Conservation (phyloP, 2,888 invertebrate species). For the Hyposoter dolosus region DNA sequence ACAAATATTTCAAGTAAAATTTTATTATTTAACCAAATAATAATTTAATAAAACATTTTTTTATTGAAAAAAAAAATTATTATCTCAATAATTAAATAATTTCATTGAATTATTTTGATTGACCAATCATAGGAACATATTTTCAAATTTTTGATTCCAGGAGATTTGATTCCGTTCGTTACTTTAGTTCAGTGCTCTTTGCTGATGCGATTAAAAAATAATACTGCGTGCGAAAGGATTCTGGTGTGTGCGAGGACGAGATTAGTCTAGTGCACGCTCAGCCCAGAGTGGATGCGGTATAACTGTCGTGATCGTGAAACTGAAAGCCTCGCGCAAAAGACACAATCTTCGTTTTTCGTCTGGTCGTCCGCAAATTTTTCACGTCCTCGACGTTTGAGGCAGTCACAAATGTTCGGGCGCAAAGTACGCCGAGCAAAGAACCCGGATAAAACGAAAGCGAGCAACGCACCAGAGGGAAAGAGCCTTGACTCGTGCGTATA, state of each 20-base stretch:
- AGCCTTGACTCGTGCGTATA: slow-evolving; percentile 53
- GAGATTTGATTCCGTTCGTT: background rate
- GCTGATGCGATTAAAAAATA: background rate
- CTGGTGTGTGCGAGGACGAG: background rate
- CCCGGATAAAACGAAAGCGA: slow-evolving; percentile 52
- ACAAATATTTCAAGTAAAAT: no score
- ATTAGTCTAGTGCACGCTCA: background rate
- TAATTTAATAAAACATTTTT: background rate
- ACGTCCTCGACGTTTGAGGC: slow-evolving; percentile 57
- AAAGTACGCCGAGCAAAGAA: slow-evolving; percentile 37
- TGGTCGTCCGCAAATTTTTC: slow-evolving; percentile 68
- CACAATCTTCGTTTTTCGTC: slow-evolving; percentile 67
- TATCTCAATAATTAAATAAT: no score
- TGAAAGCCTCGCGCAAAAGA: slow-evolving; percentile 11
- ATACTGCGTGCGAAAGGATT: background rate
- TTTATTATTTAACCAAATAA: no score
- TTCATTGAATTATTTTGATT: no score
- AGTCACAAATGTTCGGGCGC: slow-evolving; percentile 50
- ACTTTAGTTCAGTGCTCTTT: background rate
- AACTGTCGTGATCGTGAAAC: slow-evolving; percentile 56
- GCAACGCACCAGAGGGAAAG: slow-evolving; percentile 29
- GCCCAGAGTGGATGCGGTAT: slow-evolving; percentile 17
- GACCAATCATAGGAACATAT: no score
- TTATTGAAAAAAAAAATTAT: no score
- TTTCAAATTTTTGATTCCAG: no score